Conservation (phyloP, 2,797 vertebrate genomes). For the Molossus alvarezi region DNA sequence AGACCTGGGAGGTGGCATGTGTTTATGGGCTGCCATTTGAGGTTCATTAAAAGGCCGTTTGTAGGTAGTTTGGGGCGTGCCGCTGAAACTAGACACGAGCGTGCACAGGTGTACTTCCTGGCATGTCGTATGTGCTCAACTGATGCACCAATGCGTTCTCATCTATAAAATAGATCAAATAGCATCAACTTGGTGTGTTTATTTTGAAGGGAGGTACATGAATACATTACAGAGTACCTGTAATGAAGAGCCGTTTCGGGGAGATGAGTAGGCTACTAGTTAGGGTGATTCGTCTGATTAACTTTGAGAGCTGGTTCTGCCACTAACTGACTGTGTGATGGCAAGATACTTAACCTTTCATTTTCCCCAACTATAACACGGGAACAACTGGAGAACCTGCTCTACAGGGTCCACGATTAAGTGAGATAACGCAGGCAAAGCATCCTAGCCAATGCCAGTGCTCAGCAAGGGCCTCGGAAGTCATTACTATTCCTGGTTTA, state of each 20-base stretch:
- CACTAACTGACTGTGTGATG: background rate
- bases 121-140: background rate
- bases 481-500: rapidly evolving
- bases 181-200: background rate
- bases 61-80: too few relatives aligned
- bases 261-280: background rate
- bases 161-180: background rate
- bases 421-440: background rate
- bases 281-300: background rate
- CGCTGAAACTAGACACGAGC: background rate
- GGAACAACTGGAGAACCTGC: background rate
- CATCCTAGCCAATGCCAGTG: rapidly evolving
- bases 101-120: background rate
- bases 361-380: background rate
- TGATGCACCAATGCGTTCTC: background rate
- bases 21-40: background rate
- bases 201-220: background rate
- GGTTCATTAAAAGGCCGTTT: background rate
- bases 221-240: background rate
- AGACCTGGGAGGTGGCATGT: background rate
- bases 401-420: rapidly evolving
- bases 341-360: background rate
- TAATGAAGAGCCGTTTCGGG: background rate
- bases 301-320: background rate
- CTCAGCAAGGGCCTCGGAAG: background rate